Evolutionary conservation across 2,888 invertebrate genomes (phyloP), one percentile per base, ranked within the genome.

Genomic region (Drosophila recens): DNA sequence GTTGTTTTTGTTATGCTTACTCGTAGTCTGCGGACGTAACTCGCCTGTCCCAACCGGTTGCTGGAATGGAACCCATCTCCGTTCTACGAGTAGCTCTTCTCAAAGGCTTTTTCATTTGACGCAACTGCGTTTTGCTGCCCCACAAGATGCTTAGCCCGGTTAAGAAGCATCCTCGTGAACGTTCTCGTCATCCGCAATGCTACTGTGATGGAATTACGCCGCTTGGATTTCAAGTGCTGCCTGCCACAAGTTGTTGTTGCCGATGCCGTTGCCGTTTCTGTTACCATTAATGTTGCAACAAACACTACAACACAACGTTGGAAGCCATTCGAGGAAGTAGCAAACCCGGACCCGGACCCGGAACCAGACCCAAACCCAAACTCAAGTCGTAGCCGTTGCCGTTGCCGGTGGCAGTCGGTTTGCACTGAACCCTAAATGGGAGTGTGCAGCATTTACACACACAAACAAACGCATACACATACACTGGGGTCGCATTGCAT

Each of bases 391-490:
- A 77, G 58, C 54, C 71, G 65, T 74, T 75, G 84, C 89, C 77
- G 67, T 61, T 67, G 77, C 67, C 75, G n/a, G 34, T 62, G 67
- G 73, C 77, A 79, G 53, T 84, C 79, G 70, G 84, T 87, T 85
- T 87, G 65, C 83, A 89, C 89, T 89, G 89, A 89, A 84, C 89
- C 85, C 79, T 79, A 68, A 89, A 81, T 72, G 69, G 42, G 27
- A 67, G 69, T 72, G 56, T 63, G 67, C 54, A 64, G 48, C 69
- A 33, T 48, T 40, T 58, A 38, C 34, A 65, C 57, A 74, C 49
- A 72, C 43, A 71, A 20, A 42, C 49, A 52, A 48, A 59, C 36
- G 34, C 30, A 53, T 36, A 52, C 38, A 51, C 30, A 53, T 36
- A 52, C 38, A 51, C 34, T 17, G 8, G 70, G 82, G 59, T 63